A percentile compares a stretch with the other conserved stretches of the same genome.
phyloP scores from a whole-genome alignment of 53 echinoderm and acorn worm species.

The Apostichopus leukothele region DNA sequence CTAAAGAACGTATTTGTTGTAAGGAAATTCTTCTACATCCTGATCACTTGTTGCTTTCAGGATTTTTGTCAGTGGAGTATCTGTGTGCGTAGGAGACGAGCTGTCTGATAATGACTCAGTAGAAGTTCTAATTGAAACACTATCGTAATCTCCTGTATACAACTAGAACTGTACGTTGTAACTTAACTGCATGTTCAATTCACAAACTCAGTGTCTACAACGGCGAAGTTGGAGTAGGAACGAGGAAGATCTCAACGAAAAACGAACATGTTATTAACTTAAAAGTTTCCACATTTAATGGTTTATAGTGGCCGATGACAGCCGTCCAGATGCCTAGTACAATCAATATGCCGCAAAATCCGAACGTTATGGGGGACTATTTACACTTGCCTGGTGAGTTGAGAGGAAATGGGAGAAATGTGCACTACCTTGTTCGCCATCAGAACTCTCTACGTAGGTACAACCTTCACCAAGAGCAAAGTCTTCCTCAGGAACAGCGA shows the following conservation, averaged over 20 bases:
- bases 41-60: neutral
- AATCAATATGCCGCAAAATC: constrained; percentile 43
- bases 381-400: constrained; percentile 23
- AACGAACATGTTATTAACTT: constrained; percentile 25
- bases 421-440: constrained; percentile 38
- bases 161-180: neutral
- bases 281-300: neutral
- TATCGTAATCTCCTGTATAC: constrained; percentile 8
- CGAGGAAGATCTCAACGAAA: constrained; percentile 3
- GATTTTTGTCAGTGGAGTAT: neutral
- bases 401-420: constrained; percentile 32
- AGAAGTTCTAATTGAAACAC: constrained; percentile 29
- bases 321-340: constrained; percentile 50
- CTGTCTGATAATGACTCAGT: constrained; percentile 42
- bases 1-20: no score
- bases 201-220: neutral
- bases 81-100: constrained; percentile 32
- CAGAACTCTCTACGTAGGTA: constrained; percentile 34
- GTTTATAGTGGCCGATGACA: constrained; percentile 33
- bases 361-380: constrained; percentile 37
- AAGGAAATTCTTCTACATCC: no score
- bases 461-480: constrained; percentile 38
- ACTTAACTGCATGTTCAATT: neutral
- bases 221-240: constrained; percentile 4
- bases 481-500: constrained; percentile 38